Conservation (phyloP, 2,888 invertebrate genomes). For the Aporophyla nigra region DNA sequence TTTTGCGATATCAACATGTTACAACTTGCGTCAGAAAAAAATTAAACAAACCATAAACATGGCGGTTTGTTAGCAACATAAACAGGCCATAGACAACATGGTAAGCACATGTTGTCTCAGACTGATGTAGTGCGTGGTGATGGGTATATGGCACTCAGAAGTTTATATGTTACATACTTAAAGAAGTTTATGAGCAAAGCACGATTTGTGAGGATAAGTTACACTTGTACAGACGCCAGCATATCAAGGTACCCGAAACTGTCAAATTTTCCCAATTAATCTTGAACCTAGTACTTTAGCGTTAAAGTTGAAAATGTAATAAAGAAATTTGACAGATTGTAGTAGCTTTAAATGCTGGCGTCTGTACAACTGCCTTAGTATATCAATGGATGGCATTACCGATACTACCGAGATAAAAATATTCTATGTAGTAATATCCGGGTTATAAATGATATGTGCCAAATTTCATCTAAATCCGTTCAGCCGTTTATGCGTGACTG, state of each 20-base stretch:
- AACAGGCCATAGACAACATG: constrained; percentile 71
- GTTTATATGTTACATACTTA: constrained; percentile 14
- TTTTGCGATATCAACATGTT: constrained; percentile 40
- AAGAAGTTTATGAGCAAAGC: not conserved
- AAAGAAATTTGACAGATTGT: too few relatives aligned
- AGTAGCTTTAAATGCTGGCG: too few relatives aligned
- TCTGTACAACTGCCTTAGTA: too few relatives aligned
- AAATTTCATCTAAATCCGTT: too few relatives aligned
- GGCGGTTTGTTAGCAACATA: constrained; percentile 64
- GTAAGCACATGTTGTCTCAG: constrained; percentile 72
- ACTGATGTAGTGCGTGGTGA: constrained; percentile 36
- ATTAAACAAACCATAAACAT: constrained; percentile 71
- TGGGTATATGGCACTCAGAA: constrained; percentile 36
- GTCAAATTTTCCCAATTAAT: too few relatives aligned
- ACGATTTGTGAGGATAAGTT: not conserved
- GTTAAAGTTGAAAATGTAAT: too few relatives aligned
- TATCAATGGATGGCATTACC: too few relatives aligned
- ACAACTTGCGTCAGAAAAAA: constrained; percentile 59
- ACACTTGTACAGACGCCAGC: not conserved
- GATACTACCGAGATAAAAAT: too few relatives aligned
- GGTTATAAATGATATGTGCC: too few relatives aligned
- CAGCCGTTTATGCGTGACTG: too few relatives aligned
- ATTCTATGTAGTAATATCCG: too few relatives aligned
- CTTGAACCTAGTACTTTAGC: too few relatives aligned
- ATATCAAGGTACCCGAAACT: not conserved